Conservation (phyloP, 2,888 invertebrate species). For the Thecocarcelia acutangulata region DNA sequence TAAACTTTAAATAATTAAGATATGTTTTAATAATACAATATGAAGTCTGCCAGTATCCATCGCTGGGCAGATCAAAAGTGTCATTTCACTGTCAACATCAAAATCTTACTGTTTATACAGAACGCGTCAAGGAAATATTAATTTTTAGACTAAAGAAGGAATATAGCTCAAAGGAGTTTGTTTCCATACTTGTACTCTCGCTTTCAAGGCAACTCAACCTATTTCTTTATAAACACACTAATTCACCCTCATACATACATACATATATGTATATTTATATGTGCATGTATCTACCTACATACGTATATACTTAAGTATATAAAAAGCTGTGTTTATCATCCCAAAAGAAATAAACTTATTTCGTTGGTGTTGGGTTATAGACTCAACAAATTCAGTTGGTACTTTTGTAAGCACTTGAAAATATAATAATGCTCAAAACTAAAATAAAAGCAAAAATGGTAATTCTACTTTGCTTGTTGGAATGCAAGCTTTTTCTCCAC, state of each 20-base stretch:
- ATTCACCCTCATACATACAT: background rate
- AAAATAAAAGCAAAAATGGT: too few relatives aligned
- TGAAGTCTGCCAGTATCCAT: background rate
- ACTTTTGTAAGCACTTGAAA: too few relatives aligned
- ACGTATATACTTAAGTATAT: background rate
- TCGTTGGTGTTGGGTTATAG: too few relatives aligned
- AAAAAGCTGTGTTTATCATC: too few relatives aligned
- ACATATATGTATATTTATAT: slow-evolving; percentile 11
- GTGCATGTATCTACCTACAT: background rate
- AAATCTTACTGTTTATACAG: slow-evolving; percentile 10
- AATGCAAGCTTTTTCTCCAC: too few relatives aligned
- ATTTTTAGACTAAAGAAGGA: slow-evolving; percentile 61
- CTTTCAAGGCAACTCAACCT: background rate
- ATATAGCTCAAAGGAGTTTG: slow-evolving; percentile 59
- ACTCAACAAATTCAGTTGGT: too few relatives aligned
- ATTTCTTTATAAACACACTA: background rate
- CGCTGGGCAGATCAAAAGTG: background rate
- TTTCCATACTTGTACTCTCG: slow-evolving; percentile 1
- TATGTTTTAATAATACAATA: too few relatives aligned
- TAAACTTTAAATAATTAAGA: background rate
- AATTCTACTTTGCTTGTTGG: too few relatives aligned
- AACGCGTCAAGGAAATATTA: slow-evolving; percentile 62
- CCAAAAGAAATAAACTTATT: too few relatives aligned
- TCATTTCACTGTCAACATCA: slow-evolving; percentile 30
- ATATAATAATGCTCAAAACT: too few relatives aligned